Percentiles rank a stretch among this genome's conserved stretches.
phyloP scores from a whole-genome alignment of 2,797 vertebrate genomes.

The Gallirallus australis region DNA sequence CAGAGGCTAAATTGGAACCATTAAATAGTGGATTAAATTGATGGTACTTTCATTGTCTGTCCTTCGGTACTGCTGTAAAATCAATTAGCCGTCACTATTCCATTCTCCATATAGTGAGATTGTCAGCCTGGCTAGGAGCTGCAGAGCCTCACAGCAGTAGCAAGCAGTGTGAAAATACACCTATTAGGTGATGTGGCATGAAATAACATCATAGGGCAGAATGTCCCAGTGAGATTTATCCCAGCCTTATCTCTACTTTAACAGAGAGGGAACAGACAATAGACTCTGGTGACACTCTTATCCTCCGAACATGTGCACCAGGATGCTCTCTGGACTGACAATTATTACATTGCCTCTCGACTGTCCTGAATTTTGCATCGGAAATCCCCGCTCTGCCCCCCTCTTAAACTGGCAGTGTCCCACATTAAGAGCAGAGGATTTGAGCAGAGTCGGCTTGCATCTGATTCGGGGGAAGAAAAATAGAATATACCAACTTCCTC shows the following conservation, averaged over 20 bases:
- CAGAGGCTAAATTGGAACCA: conserved; percentile 99
- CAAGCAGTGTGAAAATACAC: conserved; percentile 77
- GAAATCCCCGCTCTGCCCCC: conserved; percentile 17
- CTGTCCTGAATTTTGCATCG: conserved; percentile 60
- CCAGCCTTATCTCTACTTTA: conserved; percentile 78
- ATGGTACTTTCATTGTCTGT: conserved; percentile 99
- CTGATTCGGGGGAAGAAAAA: background rate
- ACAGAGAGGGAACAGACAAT: conserved; percentile 78
- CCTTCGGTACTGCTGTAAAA: conserved; percentile 99
- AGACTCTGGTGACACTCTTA: conserved; percentile 77
- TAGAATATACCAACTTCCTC: background rate
- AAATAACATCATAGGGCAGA: conserved; percentile 74
- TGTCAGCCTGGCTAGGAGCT: conserved; percentile 93
- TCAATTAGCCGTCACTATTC: conserved; percentile 99
- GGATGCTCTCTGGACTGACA: conserved; percentile 71
- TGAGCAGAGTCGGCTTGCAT: conserved; percentile 21
- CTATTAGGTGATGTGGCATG: conserved; percentile 78
- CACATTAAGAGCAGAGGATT: background rate
- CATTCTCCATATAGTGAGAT: conserved; percentile 98
- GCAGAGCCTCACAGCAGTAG: conserved; percentile 89
- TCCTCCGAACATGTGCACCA: conserved; percentile 66
- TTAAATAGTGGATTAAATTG: conserved; percentile 99
- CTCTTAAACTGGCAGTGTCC: conserved; percentile 43
- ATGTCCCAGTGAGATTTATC: conserved; percentile 76
- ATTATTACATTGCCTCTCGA: conserved; percentile 57